Evolutionary conservation across 2,113 vertebrate genomes (phyloP).

Genomic region (Oceanites oceanicus): DNA sequence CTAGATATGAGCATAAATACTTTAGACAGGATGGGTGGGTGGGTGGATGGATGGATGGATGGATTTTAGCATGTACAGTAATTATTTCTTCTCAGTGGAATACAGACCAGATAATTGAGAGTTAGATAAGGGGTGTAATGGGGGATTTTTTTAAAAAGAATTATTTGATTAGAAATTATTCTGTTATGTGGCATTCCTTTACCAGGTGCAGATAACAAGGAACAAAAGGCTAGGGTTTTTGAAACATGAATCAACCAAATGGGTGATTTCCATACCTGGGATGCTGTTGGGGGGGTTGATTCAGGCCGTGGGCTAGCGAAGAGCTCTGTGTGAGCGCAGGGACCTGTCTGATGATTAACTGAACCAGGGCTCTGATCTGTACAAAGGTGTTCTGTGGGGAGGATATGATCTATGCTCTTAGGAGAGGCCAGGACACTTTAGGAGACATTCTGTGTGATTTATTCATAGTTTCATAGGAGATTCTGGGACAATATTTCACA

Average conservation of each 20-base stretch:
- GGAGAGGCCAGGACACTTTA: conserved; percentile 7
- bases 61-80: background rate
- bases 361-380: background rate
- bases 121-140: background rate
- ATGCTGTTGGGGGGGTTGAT: background rate
- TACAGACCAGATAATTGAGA: background rate
- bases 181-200: background rate
- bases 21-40: background rate
- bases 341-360: background rate
- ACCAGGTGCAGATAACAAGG: background rate
- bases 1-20: background rate
- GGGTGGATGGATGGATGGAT: background rate
- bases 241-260: background rate
- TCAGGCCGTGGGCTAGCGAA: background rate
- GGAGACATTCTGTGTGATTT: conserved; percentile 30
- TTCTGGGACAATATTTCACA: conserved; percentile 5
- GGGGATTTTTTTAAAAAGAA: background rate
- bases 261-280: background rate
- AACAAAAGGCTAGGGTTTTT: background rate
- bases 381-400: background rate
- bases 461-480: conserved; percentile 1
- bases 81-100: background rate
- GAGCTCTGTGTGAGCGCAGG: background rate
- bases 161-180: background rate
- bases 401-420: conserved; percentile 16